Percentiles rank a stretch among this genome's conserved stretches.
Evolutionary conservation across 2,113 vertebrate species (phyloP).

Genomic region (Rhombomys opimus): DNA sequence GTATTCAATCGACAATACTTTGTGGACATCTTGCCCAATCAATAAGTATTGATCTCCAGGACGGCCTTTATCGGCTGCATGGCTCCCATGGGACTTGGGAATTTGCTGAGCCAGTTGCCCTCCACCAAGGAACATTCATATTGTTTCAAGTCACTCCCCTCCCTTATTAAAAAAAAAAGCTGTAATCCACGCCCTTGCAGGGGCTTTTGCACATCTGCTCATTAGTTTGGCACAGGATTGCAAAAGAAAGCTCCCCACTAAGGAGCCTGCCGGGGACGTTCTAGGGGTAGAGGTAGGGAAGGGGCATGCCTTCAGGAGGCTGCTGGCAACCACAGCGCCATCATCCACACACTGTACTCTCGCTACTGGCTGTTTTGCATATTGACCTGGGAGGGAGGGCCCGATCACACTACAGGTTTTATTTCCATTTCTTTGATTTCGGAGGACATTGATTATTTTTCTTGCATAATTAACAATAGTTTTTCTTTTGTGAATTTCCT

Average conservation of each 20-base stretch:
- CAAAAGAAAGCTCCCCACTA: conserved; percentile 10
- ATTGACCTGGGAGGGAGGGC: not conserved
- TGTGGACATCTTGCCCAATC: conserved; percentile 76
- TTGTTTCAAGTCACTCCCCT: not conserved
- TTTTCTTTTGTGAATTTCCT: conserved; percentile 27
- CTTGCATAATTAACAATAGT: not conserved
- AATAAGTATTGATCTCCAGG: conserved; percentile 67
- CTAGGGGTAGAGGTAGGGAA: not conserved
- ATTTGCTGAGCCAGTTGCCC: conserved; percentile 64
- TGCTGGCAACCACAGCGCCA: not conserved
- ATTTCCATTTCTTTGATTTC: conserved; percentile 48
- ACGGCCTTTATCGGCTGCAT: conserved; percentile 54
- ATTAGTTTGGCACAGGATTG: conserved; percentile 31
- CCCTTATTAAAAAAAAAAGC: conserved; percentile 17
- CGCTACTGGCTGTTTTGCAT: not conserved
- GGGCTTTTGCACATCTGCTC: not conserved
- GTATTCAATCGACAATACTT: conserved; percentile 61
- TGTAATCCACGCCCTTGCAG: not conserved
- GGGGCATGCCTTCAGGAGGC: not conserved
- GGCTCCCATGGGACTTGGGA: conserved; percentile 51
- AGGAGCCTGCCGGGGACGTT: not conserved
- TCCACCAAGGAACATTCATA: not conserved
- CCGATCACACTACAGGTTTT: not conserved
- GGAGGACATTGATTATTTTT: conserved; percentile 34
- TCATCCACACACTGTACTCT: not conserved